Conservation (phyloP, 2,113 vertebrate species). For the Rana temporaria region DNA sequence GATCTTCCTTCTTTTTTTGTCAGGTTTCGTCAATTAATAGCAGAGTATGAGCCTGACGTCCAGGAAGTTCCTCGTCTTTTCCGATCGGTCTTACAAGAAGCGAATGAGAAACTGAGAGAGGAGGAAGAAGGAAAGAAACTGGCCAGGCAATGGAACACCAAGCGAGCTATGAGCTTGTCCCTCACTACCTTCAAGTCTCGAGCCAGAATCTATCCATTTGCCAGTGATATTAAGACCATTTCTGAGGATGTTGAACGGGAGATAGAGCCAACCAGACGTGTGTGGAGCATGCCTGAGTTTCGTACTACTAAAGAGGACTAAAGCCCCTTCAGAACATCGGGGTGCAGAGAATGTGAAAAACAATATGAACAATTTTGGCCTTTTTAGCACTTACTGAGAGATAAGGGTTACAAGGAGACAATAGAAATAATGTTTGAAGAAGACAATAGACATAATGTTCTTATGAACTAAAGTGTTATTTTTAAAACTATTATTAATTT, state of each 20-base stretch:
- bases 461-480: not conserved
- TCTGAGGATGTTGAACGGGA: conserved; percentile 91
- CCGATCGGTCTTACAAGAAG: conserved; percentile 86
- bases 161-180: conserved; percentile 81
- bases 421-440: not conserved
- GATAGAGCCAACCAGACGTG: conserved; percentile 70
- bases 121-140: conserved; percentile 87
- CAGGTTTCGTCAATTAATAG: conserved; percentile 90
- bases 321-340: conserved; percentile 39
- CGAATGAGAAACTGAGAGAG: conserved; percentile 82
- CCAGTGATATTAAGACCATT: conserved; percentile 89
- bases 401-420: not conserved
- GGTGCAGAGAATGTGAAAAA: not conserved
- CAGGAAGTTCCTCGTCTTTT: conserved; percentile 88
- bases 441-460: not conserved
- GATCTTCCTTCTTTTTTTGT: not conserved
- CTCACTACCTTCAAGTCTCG: conserved; percentile 84
- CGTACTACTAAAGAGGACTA: conserved; percentile 75
- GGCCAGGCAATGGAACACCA: conserved; percentile 88
- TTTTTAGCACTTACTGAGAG: conserved; percentile 19
- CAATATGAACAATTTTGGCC: not conserved
- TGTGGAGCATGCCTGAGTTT: conserved; percentile 95
- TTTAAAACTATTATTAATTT: not conserved
- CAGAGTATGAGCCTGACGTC: conserved; percentile 86
- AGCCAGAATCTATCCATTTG: conserved; percentile 88